A percentile compares a stretch with the other conserved stretches of the same genome.
These are phyloP conservation scores for Folsomia candida DNA, from an alignment of 2,888 invertebrate species.

Conservation along the genomic window DNA sequence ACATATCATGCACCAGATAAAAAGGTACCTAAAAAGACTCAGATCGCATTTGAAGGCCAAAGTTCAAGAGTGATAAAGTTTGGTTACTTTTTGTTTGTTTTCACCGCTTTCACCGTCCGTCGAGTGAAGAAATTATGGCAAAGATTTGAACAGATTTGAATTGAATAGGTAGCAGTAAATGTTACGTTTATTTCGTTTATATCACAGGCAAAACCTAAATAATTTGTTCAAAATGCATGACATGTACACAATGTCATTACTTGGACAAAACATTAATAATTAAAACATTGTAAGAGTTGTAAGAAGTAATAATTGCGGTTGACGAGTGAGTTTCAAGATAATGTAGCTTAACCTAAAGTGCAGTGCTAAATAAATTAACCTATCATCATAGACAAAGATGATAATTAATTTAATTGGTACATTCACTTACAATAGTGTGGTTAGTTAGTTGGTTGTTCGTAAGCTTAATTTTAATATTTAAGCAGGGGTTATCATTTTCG, in stretches of 20 bases:
- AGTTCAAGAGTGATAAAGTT: too few species aligned
- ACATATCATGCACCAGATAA: too few species aligned
- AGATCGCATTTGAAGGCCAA: too few species aligned
- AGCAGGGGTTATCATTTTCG: too few species aligned
- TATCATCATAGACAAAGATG: neutral
- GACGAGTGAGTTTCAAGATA: neutral
- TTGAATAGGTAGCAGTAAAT: neutral
- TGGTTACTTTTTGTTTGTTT: too few species aligned
- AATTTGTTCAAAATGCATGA: neutral
- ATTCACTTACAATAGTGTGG: neutral
- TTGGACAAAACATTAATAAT: neutral
- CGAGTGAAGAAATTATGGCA: neutral
- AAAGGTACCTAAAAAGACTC: too few species aligned
- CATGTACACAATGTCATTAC: neutral
- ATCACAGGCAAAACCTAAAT: conserved; percentile 7
- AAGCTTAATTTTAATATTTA: too few species aligned
- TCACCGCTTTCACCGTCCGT: too few species aligned
- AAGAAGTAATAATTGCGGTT: neutral
- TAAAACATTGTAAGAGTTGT: neutral
- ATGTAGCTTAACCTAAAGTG: neutral
- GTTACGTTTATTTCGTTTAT: neutral
- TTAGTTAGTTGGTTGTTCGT: too few species aligned
- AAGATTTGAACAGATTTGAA: neutral
- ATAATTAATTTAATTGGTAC: neutral
- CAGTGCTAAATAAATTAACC: neutral